Evolutionary conservation across 2,888 invertebrate species (phyloP).

Genomic region (Dorcus parallelipipedus): DNA sequence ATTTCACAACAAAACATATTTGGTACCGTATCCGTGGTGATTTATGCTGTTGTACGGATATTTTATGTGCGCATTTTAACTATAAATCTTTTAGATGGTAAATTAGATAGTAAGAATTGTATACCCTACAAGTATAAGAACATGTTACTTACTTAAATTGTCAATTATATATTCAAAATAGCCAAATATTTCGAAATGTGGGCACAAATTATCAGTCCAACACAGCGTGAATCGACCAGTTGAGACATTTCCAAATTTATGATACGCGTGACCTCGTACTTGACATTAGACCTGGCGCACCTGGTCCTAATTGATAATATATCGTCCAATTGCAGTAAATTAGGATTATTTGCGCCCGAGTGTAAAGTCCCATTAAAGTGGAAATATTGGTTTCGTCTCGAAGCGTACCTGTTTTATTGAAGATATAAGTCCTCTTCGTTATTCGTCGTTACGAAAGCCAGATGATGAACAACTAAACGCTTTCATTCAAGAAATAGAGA

Average conservation of each 20-base stretch:
- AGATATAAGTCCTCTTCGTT: neutral
- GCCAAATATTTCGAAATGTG: constrained; percentile 26
- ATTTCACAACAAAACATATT: too few relatives aligned
- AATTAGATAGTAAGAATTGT: neutral
- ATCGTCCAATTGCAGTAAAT: constrained; percentile 38
- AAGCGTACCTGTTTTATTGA: neutral
- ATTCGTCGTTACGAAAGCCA: neutral
- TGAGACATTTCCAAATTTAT: constrained; percentile 11
- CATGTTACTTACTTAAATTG: constrained; percentile 12
- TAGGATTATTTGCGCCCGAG: constrained; percentile 30
- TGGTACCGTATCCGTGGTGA: too few relatives aligned
- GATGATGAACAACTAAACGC: neutral
- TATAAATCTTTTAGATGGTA: neutral
- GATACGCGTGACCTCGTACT: constrained; percentile 28
- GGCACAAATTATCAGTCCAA: constrained; percentile 27
- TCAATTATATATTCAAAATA: constrained; percentile 18
- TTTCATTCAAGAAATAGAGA: neutral
- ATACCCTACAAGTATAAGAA: neutral
- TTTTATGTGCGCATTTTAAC: too few relatives aligned
- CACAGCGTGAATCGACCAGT: constrained; percentile 20
- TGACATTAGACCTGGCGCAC: constrained; percentile 33
- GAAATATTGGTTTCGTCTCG: neutral
- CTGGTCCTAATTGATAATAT: constrained; percentile 42
- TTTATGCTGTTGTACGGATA: too few relatives aligned
- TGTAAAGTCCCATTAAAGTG: constrained; percentile 3